phyloP scores from a whole-genome alignment of 2,797 vertebrate genomes.

The Denticeps clupeoides region DNA sequence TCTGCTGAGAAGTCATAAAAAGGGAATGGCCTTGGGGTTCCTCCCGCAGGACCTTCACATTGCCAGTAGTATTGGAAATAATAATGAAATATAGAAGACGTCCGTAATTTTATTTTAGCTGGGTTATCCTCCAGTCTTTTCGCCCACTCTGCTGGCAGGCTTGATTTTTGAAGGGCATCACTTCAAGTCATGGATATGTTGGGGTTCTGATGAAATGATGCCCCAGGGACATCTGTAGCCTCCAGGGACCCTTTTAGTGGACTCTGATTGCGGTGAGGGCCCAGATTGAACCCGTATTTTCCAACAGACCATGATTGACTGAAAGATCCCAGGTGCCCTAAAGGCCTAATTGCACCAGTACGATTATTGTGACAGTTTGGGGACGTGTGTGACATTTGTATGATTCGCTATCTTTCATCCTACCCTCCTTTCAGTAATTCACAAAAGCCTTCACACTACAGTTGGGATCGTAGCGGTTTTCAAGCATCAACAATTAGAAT shows the following conservation, averaged over 20 bases:
- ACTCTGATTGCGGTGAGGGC: too few species aligned
- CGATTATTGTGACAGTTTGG: not conserved
- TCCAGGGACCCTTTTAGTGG: too few species aligned
- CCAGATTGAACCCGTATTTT: too few species aligned
- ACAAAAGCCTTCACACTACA: too few species aligned
- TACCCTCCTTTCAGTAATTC: too few species aligned
- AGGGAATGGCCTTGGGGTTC: slow-evolving; percentile 20
- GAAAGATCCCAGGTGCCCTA: slow-evolving; percentile 9
- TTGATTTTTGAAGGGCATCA: slow-evolving; percentile 17
- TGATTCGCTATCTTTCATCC: slow-evolving; percentile 1
- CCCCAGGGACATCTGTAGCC: slow-evolving; percentile 10
- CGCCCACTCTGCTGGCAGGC: slow-evolving; percentile 17
- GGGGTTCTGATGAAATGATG: slow-evolving; percentile 20
- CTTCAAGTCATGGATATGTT: slow-evolving; percentile 17
- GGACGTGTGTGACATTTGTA: slow-evolving; percentile 15
- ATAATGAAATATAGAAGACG: slow-evolving; percentile 24
- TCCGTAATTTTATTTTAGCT: slow-evolving; percentile 24
- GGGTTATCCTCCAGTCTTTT: slow-evolving; percentile 17
- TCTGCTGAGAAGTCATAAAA: slow-evolving; percentile 22
- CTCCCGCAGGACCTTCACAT: slow-evolving; percentile 10
- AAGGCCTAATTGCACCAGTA: slow-evolving; percentile 13
- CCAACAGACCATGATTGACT: too few species aligned
- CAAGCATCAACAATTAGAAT: too few species aligned
- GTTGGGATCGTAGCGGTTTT: too few species aligned
- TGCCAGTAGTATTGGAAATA: slow-evolving; percentile 14